Evolutionary conservation across 2,113 vertebrate species (phyloP).

Genomic region (Natator depressus): DNA sequence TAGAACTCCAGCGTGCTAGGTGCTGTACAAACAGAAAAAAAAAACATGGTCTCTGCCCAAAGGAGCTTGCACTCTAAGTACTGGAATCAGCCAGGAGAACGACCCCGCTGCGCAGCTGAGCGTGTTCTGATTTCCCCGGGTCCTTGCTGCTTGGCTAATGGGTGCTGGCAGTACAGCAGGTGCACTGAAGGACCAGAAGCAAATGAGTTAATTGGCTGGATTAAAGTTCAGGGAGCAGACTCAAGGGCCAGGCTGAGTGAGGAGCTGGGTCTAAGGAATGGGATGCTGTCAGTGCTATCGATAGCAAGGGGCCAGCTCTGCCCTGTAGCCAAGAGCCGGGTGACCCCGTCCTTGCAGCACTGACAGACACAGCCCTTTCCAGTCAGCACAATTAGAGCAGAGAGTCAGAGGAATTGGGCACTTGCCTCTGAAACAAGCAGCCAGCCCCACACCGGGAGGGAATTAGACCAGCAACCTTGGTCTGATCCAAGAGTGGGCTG

Average conservation of each 20-base stretch:
- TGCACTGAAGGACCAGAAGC: background rate
- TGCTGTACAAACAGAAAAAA: background rate
- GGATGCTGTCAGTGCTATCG: too few relatives aligned
- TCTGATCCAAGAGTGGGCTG: background rate
- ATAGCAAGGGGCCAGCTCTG: background rate
- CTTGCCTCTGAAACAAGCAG: background rate
- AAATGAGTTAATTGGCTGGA: background rate
- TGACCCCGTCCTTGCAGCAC: background rate
- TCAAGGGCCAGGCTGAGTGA: background rate
- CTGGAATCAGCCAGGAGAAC: background rate
- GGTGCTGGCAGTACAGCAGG: background rate
- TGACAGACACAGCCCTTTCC: background rate
- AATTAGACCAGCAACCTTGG: too few relatives aligned
- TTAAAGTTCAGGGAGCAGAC: background rate
- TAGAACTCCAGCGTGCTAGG: background rate
- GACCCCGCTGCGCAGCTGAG: background rate
- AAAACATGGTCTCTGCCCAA: background rate
- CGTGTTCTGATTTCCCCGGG: background rate
- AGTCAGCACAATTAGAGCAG: background rate
- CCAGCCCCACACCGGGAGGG: too few relatives aligned
- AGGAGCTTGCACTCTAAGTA: background rate
- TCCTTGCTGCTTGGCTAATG: background rate
- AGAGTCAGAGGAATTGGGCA: background rate
- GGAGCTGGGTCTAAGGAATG: background rate
- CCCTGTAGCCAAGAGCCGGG: background rate